Evolutionary conservation across 2,888 invertebrate species (phyloP).

Genomic region (Archips xylosteana): DNA sequence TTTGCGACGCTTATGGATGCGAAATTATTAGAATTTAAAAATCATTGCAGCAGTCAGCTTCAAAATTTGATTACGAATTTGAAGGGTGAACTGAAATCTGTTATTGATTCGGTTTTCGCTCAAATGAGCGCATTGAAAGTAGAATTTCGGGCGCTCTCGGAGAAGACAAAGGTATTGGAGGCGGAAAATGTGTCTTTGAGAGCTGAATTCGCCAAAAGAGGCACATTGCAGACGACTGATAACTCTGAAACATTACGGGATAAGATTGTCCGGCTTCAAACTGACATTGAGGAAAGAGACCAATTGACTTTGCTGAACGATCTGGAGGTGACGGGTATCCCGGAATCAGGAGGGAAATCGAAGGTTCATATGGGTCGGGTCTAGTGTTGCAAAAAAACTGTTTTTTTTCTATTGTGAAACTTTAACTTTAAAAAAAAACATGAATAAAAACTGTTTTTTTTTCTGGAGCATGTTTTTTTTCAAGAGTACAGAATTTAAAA

Average conservation of each 20-base stretch:
- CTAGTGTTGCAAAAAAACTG: no score
- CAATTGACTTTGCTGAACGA: not conserved
- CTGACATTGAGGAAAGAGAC: not conserved
- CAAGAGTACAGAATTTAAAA: no score
- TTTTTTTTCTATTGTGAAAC: no score
- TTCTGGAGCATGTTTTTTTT: no score
- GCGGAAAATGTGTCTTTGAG: not conserved
- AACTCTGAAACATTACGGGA: not conserved
- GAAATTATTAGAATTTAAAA: not conserved
- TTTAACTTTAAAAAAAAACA: no score
- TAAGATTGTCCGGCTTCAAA: not conserved
- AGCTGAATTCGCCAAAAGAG: not conserved
- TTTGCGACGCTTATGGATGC: not conserved
- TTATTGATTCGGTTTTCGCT: not conserved
- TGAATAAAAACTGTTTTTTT: no score
- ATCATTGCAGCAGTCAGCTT: not conserved
- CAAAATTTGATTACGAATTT: not conserved
- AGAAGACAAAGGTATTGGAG: not conserved
- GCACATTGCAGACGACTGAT: not conserved
- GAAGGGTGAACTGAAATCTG: not conserved
- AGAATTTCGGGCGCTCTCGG: not conserved
- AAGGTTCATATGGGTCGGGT: not conserved
- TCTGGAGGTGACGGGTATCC: not conserved
- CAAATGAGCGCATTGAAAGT: not conserved
- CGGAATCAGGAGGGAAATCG: not conserved